Base-by-base conservation (phyloP, 1,140 invertebrate genomes). In the Lordiphosa collinella region DNA sequence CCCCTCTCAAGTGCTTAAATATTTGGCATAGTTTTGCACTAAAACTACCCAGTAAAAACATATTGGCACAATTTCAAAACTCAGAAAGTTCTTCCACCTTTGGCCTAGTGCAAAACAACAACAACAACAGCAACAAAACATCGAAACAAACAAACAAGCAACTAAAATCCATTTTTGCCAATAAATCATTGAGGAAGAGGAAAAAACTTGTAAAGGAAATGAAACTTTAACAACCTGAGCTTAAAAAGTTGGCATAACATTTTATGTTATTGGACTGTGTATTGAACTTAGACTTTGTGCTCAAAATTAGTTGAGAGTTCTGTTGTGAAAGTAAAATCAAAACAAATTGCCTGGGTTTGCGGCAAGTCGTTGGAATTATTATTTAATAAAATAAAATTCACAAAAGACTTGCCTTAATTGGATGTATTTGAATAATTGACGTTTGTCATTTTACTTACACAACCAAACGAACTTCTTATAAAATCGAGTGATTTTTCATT, bases 61-160 rank as follows among this genome's bases (percentile, higher is more conserved):
- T 65, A 74, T 80, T 82, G 75, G 76, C 76, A 82, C 43, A 70
- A 70, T 61, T 80, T 80, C 75, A 80, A 78, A 68, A 34, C 44
- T 51, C 48, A 49, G 16, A 35, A 75, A 75, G 75, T 80, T 80
- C 75, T 62, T 76, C 82, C 82, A 82, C 75, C 71, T 82, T 80
- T 80, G 76, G 76, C 71, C 75, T 59, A 82, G 52, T 75, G 58
- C 35, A 40, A 40, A 54, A 18, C 49, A 48, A 35, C 25, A 34
- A 18, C 14, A 48, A 32, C 31, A 32, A 46, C 58, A 52, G 60
- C 49, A 55, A 63, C 56, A 57, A 40, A 46, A 13, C 43, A 10
- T 46, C 13, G 49, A 29, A 51, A 52, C 40, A 60, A 51, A 22
- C 66, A 41, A 71, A 58, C 60, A 66, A 67, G 49, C 64, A 56